Percentiles rank a stretch among this genome's conserved stretches.
Conservation (phyloP, 2,797 vertebrate species). For the Lutjanus campechanus region DNA sequence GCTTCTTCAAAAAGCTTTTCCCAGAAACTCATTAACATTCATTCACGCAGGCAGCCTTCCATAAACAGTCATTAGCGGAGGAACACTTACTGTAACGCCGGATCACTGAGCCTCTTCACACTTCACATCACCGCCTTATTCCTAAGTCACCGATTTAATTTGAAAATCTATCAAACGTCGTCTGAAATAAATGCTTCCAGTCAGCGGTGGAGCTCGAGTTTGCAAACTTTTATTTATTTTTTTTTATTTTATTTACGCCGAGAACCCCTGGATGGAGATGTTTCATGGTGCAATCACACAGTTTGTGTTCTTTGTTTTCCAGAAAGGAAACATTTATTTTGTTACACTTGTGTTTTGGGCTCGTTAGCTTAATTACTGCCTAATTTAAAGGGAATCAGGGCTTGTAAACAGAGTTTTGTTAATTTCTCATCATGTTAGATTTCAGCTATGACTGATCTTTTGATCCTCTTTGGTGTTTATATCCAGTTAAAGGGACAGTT, state of each 20-base stretch:
- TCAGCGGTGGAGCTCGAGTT: neutral
- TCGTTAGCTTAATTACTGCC: constrained; percentile 32
- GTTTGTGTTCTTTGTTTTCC: constrained; percentile 28
- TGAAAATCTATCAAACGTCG: constrained; percentile 44
- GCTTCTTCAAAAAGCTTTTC: constrained; percentile 48
- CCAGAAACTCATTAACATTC: constrained; percentile 59
- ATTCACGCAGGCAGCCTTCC: constrained; percentile 57
- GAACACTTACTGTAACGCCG: constrained; percentile 37
- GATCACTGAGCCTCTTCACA: constrained; percentile 56
- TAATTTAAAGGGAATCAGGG: constrained; percentile 27
- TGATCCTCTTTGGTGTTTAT: neutral
- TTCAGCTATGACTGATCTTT: neutral
- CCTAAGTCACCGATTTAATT: constrained; percentile 50
- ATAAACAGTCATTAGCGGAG: constrained; percentile 68
- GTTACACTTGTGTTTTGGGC: constrained; percentile 1
- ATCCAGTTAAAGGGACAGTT: neutral
- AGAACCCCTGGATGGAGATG: constrained; percentile 10
- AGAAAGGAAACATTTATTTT: constrained; percentile 34
- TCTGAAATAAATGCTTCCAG: constrained; percentile 31
- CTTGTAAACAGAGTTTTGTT: constrained; percentile 9
- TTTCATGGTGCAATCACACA: constrained; percentile 10
- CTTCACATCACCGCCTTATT: constrained; percentile 31
- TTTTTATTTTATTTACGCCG: rapidly evolving
- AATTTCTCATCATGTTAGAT: neutral
- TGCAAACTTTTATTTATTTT: constrained; percentile 36